Evolutionary conservation across 2,113 vertebrate species (phyloP).

Genomic region (Eretmodus cyanostictus): DNA sequence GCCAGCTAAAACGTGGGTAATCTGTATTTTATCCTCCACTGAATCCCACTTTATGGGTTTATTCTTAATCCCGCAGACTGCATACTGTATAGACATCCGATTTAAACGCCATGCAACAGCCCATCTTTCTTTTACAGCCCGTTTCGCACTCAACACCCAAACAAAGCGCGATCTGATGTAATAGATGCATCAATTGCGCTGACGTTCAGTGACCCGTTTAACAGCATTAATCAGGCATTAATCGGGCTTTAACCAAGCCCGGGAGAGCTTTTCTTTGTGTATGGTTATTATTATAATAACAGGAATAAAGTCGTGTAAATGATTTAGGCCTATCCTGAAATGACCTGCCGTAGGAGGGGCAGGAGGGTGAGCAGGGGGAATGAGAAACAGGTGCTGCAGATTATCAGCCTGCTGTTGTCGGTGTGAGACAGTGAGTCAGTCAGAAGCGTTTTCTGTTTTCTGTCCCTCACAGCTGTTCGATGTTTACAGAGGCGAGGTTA

Average conservation of each 20-base stretch:
- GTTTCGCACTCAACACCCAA: neutral
- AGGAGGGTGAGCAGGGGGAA: neutral
- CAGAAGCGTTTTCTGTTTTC: neutral
- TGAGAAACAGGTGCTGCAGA: slow-evolving; percentile 53
- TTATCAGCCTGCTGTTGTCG: slow-evolving; percentile 11
- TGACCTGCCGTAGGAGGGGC: neutral
- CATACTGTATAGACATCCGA: neutral
- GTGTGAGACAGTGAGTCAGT: neutral
- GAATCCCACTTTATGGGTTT: neutral
- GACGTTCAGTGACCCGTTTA: neutral
- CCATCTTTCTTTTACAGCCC: neutral
- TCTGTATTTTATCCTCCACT: neutral
- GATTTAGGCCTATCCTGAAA: neutral
- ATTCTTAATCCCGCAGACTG: neutral
- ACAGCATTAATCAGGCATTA: neutral
- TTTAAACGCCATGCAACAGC: neutral
- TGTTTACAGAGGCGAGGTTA: neutral
- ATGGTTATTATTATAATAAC: neutral
- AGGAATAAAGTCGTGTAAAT: neutral
- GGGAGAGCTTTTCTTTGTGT: neutral
- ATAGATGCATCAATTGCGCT: neutral
- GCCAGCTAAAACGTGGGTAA: neutral
- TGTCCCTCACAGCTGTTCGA: slow-evolving; percentile 14
- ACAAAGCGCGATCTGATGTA: neutral
- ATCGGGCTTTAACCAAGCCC: neutral